Evolutionary conservation across 1,140 invertebrate genomes (phyloP), one percentile per base, ranked within the genome.

Genomic region (Helicoverpa armigera): DNA sequence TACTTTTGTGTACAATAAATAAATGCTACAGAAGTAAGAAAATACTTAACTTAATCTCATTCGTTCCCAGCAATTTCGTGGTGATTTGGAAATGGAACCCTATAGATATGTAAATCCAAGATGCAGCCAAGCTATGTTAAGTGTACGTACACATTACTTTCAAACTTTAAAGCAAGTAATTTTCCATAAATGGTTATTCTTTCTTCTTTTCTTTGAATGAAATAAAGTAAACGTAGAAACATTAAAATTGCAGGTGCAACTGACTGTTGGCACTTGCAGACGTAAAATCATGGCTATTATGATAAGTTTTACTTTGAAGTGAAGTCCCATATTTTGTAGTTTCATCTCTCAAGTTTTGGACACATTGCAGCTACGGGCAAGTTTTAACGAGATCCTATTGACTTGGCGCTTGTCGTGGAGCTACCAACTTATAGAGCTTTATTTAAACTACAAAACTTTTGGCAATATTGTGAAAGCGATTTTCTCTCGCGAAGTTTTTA

Each of bases 341-440:
- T 83, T 82, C 82, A 84, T 86, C 84, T 86, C 77, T 76, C 60
- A 88, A 88, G 86, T 91, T 90, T 88, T 73, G 80, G 86, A 86
- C 82, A 85, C 75, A 84, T 85, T 79, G 81, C 83, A 82, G 67
- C 74, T 83, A 79, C 14, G 81, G 79, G 67, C 70, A 91, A 93
- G 87, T 93, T 93, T 92, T 92, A 93, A 93, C 87, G 86, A 88
- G 86, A 75, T 83, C 69, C 84, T 88, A 88, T 88, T 88, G 87
- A 88, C 86, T 88, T 76, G 82, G 58, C 78, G 80, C 81, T 85
- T 84, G 81, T 85, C 83, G 83, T 54, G 31, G 67, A 81, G 63
- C 75, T 81, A 75, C 77, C 72, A 80, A 88, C 87, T 88, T 85
- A 85, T 85, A 85, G 75, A 87, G 85, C 83, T 77, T 83, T 86